A percentile compares a stretch with the other conserved stretches of the same genome.
phyloP scores from a whole-genome alignment of 2,113 vertebrate species.

The Capricornis sumatraensis region DNA sequence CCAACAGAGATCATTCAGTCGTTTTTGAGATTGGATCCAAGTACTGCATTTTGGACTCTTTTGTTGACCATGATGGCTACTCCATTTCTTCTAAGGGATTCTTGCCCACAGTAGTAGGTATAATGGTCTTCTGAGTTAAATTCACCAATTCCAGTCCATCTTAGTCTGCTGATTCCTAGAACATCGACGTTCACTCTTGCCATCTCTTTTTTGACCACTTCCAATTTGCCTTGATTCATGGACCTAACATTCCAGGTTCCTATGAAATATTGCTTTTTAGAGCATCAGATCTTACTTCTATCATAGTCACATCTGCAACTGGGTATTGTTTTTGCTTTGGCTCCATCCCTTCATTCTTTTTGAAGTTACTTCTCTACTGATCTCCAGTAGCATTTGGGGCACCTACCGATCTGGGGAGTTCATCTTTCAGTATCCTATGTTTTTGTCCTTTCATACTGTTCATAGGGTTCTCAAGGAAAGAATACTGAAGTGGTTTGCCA shows the following conservation, averaged over 20 bases:
- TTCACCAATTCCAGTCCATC: background rate
- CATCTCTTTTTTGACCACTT: background rate
- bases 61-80: background rate
- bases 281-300: background rate
- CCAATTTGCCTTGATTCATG: background rate
- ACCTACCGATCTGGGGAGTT: background rate
- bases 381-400: background rate
- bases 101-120: background rate
- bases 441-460: background rate
- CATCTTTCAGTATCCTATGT: background rate
- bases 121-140: background rate
- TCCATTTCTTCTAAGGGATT: background rate
- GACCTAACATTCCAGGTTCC: background rate
- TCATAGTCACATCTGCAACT: background rate
- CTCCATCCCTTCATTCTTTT: background rate
- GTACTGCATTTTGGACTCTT: background rate
- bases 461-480: background rate
- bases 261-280: background rate
- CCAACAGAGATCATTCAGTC: background rate
- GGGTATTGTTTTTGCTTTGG: background rate
- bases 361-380: background rate
- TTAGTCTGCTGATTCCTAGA: background rate
- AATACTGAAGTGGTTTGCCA: background rate
- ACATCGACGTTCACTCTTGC: rapidly evolving
- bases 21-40: background rate